These are phyloP conservation scores for Holothuria scabra DNA, from an alignment of 53 echinoderm and acorn worm genomes.

Conservation along the genomic window DNA sequence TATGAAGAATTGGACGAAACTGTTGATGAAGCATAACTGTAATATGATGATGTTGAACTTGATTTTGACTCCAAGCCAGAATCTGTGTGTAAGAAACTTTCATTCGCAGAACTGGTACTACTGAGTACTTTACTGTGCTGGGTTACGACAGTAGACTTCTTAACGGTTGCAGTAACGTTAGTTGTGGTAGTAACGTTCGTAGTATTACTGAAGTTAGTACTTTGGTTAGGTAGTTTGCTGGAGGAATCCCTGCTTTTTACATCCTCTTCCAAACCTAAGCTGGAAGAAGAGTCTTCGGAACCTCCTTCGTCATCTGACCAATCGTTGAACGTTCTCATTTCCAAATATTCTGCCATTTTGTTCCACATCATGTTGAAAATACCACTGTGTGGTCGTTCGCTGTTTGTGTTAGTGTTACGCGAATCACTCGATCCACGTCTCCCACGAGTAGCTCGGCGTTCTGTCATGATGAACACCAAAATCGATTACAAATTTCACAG, in stretches of 20 bases:
- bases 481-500: background rate
- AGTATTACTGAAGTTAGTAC: no score
- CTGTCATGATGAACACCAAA: constrained; percentile 28
- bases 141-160: no score
- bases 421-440: background rate
- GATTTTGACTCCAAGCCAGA: constrained; percentile 18
- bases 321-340: constrained; percentile 74
- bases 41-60: constrained; percentile 33
- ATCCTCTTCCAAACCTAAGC: background rate
- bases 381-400: constrained; percentile 28
- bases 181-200: background rate
- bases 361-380: constrained; percentile 66
- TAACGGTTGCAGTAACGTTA: no score
- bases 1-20: constrained; percentile 48
- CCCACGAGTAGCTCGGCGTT: constrained; percentile 21
- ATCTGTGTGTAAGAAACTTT: background rate
- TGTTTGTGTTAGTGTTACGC: background rate
- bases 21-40: constrained; percentile 42
- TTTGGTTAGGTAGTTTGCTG: no score
- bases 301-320: constrained; percentile 33
- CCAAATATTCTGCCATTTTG: constrained; percentile 89
- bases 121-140: constrained; percentile 13
- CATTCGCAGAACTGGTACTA: constrained; percentile 39
- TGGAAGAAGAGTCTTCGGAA: background rate
- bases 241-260: no score